Evolutionary conservation across 2,797 vertebrate genomes (phyloP).

Genomic region (Gymnocypris eckloni): DNA sequence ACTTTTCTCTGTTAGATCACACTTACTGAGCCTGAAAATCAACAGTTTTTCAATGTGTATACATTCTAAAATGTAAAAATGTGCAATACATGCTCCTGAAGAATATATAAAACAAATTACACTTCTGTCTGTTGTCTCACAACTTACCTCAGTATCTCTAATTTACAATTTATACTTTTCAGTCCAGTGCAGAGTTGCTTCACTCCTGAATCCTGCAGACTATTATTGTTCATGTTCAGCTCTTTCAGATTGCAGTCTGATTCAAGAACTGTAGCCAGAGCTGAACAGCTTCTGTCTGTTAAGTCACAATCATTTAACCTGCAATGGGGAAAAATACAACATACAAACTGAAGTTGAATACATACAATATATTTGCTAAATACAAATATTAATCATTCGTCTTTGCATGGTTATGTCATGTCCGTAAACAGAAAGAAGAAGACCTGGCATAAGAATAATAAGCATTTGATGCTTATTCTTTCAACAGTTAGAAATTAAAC

Average conservation of each 20-base stretch:
- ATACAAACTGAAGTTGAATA: background rate
- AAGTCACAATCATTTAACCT: conserved; percentile 6
- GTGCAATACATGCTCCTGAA: background rate
- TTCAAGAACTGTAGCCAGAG: background rate
- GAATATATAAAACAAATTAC: no score
- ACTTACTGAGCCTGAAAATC: background rate
- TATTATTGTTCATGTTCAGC: conserved; percentile 7
- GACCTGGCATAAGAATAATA: background rate
- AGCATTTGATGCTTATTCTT: background rate
- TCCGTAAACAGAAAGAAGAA: background rate
- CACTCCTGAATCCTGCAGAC: background rate
- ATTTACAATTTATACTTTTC: background rate
- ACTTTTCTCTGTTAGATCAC: background rate
- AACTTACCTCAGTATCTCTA: background rate
- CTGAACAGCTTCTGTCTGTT: conserved; percentile 1
- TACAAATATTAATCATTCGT: background rate
- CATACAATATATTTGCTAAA: background rate
- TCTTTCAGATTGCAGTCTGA: background rate
- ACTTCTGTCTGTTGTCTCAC: no score
- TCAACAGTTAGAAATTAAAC: background rate
- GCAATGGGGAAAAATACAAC: background rate
- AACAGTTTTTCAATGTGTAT: background rate
- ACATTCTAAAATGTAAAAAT: background rate
- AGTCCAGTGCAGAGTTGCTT: background rate
- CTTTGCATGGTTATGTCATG: background rate